phyloP scores from a whole-genome alignment of 2,113 vertebrate genomes.

The Aix galericulata region DNA sequence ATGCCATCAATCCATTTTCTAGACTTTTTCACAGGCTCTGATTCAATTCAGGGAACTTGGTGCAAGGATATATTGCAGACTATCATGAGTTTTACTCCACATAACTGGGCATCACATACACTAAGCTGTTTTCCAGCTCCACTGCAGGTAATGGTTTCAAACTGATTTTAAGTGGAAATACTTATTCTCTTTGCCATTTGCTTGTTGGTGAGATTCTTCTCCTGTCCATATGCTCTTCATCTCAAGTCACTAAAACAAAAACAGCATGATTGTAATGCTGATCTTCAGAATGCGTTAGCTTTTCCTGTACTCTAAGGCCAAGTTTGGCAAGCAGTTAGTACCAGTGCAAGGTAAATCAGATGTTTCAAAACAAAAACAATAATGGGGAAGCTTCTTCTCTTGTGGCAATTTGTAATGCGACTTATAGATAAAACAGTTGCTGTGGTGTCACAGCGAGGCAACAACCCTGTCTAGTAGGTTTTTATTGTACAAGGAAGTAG shows the following conservation, averaged over 20 bases:
- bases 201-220: neutral
- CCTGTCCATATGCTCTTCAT: neutral
- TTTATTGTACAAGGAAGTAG: neutral
- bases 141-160: conserved; percentile 85
- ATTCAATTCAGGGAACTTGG: conserved; percentile 98
- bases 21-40: conserved; percentile 99
- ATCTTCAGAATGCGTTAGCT: neutral
- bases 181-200: neutral
- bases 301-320: neutral
- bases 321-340: neutral
- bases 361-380: neutral
- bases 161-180: neutral
- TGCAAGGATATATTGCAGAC: conserved; percentile 99
- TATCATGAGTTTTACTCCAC: conserved; percentile 98
- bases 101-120: conserved; percentile 98
- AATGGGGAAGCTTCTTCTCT: neutral
- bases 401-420: neutral
- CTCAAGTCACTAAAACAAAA: neutral
- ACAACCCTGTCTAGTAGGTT: neutral
- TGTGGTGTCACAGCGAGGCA: neutral
- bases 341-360: neutral
- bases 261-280: neutral
- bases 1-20: neutral
- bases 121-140: conserved; percentile 97
- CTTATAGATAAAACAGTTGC: neutral